Evolutionary conservation across 2,888 invertebrate genomes (phyloP).

Genomic region (Saturnia pavonia): DNA sequence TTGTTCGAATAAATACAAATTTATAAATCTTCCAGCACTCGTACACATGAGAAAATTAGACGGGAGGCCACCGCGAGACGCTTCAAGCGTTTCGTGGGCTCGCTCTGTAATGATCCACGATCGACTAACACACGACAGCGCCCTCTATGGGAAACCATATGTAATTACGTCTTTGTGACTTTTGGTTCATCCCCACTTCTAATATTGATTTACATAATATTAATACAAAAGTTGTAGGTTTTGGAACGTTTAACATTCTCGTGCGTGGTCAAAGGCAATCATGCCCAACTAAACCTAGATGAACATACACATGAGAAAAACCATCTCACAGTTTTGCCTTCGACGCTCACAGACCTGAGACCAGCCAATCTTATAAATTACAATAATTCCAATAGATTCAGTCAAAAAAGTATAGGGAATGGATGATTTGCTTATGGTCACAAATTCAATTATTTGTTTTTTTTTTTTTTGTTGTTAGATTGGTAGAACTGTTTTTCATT

Average conservation of each 20-base stretch:
- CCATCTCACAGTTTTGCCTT: no score
- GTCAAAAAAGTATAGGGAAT: no score
- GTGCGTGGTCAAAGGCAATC: neutral
- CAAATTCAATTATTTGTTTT: no score
- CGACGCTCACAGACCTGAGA: no score
- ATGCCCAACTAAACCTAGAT: no score
- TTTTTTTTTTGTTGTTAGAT: no score
- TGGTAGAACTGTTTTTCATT: no score
- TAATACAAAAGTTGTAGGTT: neutral
- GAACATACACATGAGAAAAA: no score
- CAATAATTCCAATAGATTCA: no score
- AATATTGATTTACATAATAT: conserved; percentile 54
- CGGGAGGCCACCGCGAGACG: conserved; percentile 39
- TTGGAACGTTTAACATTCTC: neutral
- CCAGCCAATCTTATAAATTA: no score
- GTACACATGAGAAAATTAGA: conserved; percentile 36
- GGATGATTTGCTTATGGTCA: no score
- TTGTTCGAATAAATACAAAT: neutral
- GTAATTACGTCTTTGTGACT: conserved; percentile 46
- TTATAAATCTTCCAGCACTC: neutral
- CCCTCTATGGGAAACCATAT: conserved; percentile 64
- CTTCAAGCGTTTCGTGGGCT: conserved; percentile 67
- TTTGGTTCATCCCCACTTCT: conserved; percentile 43
- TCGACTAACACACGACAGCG: conserved; percentile 44
- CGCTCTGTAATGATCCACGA: conserved; percentile 59